Conservation (phyloP, 2,888 invertebrate species). For the Sinohyriopsis cumingii region DNA sequence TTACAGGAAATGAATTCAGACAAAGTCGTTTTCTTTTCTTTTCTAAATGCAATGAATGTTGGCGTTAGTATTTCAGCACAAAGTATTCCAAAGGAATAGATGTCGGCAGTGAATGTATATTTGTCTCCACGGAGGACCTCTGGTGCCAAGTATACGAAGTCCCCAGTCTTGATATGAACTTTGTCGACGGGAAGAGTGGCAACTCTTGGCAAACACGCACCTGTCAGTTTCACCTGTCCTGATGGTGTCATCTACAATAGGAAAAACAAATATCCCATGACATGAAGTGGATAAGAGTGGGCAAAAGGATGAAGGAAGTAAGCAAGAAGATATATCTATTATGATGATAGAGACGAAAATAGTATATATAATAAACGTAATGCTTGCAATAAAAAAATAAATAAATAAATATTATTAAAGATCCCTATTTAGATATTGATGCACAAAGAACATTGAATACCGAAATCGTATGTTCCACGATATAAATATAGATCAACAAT, state of each 20-base stretch:
- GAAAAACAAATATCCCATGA: background rate
- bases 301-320: background rate
- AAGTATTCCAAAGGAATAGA: constrained; percentile 51
- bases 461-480: background rate
- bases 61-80: constrained; percentile 27
- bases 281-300: too few species aligned
- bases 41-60: constrained; percentile 9
- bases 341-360: background rate
- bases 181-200: constrained; percentile 44
- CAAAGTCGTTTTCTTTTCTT: constrained; percentile 22
- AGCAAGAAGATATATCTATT: background rate
- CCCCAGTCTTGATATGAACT: constrained; percentile 32
- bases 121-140: constrained; percentile 57
- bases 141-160: constrained; percentile 60
- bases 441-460: too few species aligned
- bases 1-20: constrained; percentile 22
- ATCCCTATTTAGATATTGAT: too few species aligned
- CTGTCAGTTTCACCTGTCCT: constrained; percentile 51
- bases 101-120: constrained; percentile 57
- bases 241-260: constrained; percentile 29
- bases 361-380: background rate
- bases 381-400: background rate
- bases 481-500: background rate
- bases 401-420: too few species aligned
- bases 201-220: constrained; percentile 53